Evolutionary conservation across 2,113 vertebrate genomes (phyloP).

Genomic region (Mus spicilegus): DNA sequence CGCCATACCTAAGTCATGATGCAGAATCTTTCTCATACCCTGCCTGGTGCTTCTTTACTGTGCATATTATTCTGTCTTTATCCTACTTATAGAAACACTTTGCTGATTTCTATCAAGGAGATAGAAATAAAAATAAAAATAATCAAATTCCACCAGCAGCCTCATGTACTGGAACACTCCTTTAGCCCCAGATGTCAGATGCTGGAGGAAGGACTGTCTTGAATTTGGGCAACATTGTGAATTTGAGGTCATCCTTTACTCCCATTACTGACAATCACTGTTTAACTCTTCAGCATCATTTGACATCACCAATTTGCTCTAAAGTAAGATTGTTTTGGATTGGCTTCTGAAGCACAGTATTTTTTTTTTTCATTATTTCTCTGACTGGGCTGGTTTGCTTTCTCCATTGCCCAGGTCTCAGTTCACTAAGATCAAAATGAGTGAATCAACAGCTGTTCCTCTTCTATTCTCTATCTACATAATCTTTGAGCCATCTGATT

Average conservation of each 20-base stretch:
- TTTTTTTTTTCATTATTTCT: background rate
- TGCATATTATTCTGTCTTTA: background rate
- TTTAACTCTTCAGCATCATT: background rate
- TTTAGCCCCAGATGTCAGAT: background rate
- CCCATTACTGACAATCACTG: background rate
- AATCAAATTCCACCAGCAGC: background rate
- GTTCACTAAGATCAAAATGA: background rate
- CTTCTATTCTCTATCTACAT: background rate
- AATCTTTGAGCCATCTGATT: background rate
- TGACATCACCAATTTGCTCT: background rate
- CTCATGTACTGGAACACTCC: rapidly evolving
- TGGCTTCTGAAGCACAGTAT: background rate
- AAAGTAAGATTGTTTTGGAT: background rate
- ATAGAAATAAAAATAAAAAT: background rate
- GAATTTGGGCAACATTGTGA: background rate
- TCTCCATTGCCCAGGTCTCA: background rate
- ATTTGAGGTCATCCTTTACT: background rate
- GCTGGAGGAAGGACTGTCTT: background rate
- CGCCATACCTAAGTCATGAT: background rate
- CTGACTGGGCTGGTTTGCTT: background rate
- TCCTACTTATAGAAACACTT: background rate
- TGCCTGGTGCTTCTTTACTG: background rate
- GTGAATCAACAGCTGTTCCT: background rate
- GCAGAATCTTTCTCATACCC: background rate
- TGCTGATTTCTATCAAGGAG: background rate